Conservation (phyloP, 2,797 vertebrate species). For the Pantherophis alleghaniensis region DNA sequence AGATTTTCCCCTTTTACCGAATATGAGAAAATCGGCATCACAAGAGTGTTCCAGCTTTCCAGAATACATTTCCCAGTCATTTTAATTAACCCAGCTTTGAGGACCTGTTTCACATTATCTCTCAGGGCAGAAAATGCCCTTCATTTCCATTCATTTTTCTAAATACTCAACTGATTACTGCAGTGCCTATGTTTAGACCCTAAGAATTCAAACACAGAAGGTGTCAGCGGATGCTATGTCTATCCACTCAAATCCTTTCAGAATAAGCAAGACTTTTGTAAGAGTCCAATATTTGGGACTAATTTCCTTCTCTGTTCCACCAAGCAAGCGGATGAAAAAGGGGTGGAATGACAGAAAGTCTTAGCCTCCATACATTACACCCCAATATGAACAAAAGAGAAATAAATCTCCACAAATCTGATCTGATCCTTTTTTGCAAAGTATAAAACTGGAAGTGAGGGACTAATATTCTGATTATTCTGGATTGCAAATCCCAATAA, state of each 20-base stretch:
- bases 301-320: neutral
- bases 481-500: neutral
- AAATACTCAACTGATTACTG: neutral
- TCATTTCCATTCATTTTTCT: constrained; percentile 19
- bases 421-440: neutral
- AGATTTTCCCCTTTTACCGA: neutral
- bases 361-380: neutral
- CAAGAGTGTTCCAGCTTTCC: neutral
- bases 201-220: neutral
- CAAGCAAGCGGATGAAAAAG: neutral
- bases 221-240: neutral
- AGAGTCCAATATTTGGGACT: neutral
- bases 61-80: neutral
- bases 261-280: neutral
- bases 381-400: neutral
- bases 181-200: neutral
- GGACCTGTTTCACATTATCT: neutral
- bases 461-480: neutral
- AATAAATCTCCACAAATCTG: neutral
- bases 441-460: neutral
- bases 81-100: neutral
- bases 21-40: constrained; percentile 5
- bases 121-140: neutral
- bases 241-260: neutral
- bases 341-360: neutral